These are phyloP conservation scores for Athene cunicularia DNA, from an alignment of 2,113 vertebrate species.

Conservation along the genomic window DNA sequence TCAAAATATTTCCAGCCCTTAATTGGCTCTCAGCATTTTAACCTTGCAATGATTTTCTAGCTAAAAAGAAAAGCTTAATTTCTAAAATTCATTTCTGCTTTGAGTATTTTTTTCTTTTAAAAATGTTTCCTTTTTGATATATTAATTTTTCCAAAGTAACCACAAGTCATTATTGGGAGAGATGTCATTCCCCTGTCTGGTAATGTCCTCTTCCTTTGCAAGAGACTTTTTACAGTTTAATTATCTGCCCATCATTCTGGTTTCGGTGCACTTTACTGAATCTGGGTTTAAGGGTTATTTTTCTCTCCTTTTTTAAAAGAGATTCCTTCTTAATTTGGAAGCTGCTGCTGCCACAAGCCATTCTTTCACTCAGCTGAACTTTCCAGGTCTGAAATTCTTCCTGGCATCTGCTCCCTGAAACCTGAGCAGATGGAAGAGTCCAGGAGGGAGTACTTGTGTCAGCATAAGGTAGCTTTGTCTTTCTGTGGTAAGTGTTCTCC, in stretches of 20 bases:
- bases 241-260: not conserved
- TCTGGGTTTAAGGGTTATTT: not conserved
- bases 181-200: not conserved
- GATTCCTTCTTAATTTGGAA: not conserved
- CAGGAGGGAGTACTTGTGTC: not conserved
- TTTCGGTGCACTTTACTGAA: not conserved
- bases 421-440: constrained; percentile 41
- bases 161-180: not conserved
- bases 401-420: constrained; percentile 28
- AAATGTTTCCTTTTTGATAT: not conserved
- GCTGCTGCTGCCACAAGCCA: not conserved
- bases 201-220: not conserved
- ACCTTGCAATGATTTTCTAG: not conserved
- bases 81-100: not conserved
- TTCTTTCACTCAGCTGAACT: constrained; percentile 2
- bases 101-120: not conserved
- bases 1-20: constrained; percentile 9
- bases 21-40: not conserved
- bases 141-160: not conserved
- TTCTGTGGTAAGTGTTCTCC: not conserved
- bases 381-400: constrained; percentile 1
- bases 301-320: not conserved
- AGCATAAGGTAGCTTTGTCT: not conserved
- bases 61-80: not conserved
- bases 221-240: not conserved